Conservation (phyloP, 2,888 invertebrate species). For the Caenorhabditis uteleia region DNA sequence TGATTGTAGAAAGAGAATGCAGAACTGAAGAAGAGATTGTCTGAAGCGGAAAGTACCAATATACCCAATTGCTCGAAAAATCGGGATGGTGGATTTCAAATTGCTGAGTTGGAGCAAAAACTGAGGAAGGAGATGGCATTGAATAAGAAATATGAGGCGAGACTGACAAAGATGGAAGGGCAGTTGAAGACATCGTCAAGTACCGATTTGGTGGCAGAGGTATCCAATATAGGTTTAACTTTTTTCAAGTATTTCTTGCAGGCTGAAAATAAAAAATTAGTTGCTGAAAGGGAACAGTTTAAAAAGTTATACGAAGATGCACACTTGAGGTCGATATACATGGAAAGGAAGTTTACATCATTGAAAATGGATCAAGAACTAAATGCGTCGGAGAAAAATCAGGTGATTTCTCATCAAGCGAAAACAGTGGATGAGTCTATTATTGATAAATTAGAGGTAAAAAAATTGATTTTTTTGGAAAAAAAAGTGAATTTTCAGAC, state of each 20-base stretch:
- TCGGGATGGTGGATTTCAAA: constrained; percentile 24
- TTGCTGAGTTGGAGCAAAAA: constrained; percentile 36
- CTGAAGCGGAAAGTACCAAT: constrained; percentile 20
- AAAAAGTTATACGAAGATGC: constrained; percentile 38
- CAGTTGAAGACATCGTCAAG: constrained; percentile 9
- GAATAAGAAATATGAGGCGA: constrained; percentile 28
- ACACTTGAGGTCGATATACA: constrained; percentile 27
- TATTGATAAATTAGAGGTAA: constrained; percentile 20
- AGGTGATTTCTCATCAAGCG: neutral
- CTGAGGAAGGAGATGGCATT: constrained; percentile 26
- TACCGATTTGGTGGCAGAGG: no score
- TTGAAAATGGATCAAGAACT: constrained; percentile 32
- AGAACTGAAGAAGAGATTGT: constrained; percentile 27
- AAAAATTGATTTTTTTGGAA: neutral
- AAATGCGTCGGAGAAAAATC: no score
- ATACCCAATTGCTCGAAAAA: constrained; percentile 5
- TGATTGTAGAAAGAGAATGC: constrained; percentile 31
- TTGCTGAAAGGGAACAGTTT: constrained; percentile 31
- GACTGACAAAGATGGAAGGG: constrained; percentile 20
- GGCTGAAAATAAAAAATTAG: constrained; percentile 14
- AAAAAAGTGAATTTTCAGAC: constrained; percentile 10
- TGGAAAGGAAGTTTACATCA: constrained; percentile 34
- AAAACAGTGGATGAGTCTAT: constrained; percentile 15
- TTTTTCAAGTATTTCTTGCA: constrained; percentile 3
- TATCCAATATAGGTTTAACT: neutral